Evolutionary conservation across 2,797 vertebrate genomes (phyloP).

Genomic region (Xenentodon cancila): DNA sequence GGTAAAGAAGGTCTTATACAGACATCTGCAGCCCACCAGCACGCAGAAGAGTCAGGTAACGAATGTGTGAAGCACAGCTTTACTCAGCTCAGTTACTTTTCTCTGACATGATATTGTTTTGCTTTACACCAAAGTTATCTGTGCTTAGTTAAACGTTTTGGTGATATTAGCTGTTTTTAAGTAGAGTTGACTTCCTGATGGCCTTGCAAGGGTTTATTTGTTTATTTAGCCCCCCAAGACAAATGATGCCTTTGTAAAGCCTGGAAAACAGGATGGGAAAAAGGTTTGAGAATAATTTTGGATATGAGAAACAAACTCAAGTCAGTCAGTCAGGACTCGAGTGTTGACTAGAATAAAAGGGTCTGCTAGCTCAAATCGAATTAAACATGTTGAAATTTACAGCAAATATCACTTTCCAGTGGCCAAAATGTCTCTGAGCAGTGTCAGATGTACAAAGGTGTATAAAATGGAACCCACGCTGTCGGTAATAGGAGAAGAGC

Average conservation of each 20-base stretch:
- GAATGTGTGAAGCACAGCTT: background rate
- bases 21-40: conserved; percentile 92
- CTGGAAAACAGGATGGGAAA: too few species aligned
- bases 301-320: too few species aligned
- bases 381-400: conserved; percentile 26
- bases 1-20: conserved; percentile 94
- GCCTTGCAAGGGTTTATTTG: too few species aligned
- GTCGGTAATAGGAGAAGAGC: conserved; percentile 12
- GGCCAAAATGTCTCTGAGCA: conserved; percentile 19
- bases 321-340: too few species aligned
- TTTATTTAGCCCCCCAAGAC: too few species aligned
- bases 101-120: background rate
- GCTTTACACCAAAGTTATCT: background rate
- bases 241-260: too few species aligned
- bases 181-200: background rate
- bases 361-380: conserved; percentile 1
- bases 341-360: too few species aligned
- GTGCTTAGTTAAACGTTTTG: background rate
- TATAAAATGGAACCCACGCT: conserved; percentile 19
- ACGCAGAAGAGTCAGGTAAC: conserved; percentile 97
- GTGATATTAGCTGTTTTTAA: background rate
- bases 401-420: background rate
- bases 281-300: too few species aligned
- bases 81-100: background rate
- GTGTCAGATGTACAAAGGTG: background rate